phyloP scores from a whole-genome alignment of 2,888 invertebrate genomes.

The Parnassius apollo region DNA sequence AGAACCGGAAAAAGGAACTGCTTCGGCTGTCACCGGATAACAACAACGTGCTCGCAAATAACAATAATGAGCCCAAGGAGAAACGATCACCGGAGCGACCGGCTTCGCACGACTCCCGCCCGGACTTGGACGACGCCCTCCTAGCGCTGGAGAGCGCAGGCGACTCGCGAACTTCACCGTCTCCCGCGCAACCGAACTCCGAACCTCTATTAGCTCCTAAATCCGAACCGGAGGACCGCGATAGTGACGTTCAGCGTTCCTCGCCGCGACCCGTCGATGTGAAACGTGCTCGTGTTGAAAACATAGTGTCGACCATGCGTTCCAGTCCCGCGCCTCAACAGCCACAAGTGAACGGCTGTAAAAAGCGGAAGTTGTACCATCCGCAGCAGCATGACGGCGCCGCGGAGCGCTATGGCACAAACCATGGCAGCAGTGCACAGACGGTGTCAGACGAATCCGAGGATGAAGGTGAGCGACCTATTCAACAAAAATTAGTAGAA shows the following conservation, averaged over 20 bases:
- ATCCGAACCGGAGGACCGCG: conserved; percentile 83
- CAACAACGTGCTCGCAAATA: conserved; percentile 80
- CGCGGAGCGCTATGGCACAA: conserved; percentile 80
- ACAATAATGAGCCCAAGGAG: conserved; percentile 77
- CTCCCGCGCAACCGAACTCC: conserved; percentile 72
- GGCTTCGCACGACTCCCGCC: conserved; percentile 83
- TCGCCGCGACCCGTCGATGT: conserved; percentile 86
- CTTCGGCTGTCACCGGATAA: conserved; percentile 83
- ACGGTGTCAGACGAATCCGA: conserved; percentile 86
- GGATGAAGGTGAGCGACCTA: conserved; percentile 88
- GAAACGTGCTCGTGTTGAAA: conserved; percentile 96
- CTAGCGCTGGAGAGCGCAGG: conserved; percentile 81
- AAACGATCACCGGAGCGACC: conserved; percentile 82
- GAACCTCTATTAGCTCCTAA: conserved; percentile 83
- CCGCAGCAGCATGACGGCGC: conserved; percentile 94
- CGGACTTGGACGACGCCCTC: conserved; percentile 82
- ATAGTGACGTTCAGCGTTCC: conserved; percentile 81
- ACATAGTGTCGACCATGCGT: conserved; percentile 96
- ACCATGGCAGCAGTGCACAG: conserved; percentile 73
- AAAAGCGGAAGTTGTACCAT: conserved; percentile 97
- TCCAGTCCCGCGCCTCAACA: conserved; percentile 89
- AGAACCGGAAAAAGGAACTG: conserved; percentile 92
- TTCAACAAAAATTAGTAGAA: conserved; percentile 91
- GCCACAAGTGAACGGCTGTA: conserved; percentile 93
- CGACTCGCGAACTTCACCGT: conserved; percentile 73